These are phyloP conservation scores for Bugulina stolonifera DNA, from an alignment of 2,888 invertebrate genomes.

Conservation along the genomic window DNA sequence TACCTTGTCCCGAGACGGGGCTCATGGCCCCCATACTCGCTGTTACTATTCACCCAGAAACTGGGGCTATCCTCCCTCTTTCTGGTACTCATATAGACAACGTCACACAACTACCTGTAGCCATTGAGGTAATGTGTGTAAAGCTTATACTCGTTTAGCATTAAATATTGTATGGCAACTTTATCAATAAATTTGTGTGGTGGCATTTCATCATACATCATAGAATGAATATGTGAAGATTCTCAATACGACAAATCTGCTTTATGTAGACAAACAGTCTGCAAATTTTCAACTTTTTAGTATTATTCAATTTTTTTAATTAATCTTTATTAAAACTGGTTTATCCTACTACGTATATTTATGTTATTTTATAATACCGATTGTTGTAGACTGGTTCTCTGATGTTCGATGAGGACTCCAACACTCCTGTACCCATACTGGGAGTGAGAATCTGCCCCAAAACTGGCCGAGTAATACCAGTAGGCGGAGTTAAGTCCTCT, in stretches of 20 bases:
- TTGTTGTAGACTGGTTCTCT: conserved; percentile 36
- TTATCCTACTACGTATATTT: too few relatives aligned
- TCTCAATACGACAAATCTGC: too few relatives aligned
- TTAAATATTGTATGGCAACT: too few relatives aligned
- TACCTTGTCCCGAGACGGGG: conserved; percentile 43
- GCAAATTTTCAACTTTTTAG: too few relatives aligned
- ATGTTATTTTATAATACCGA: neutral
- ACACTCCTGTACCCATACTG: conserved; percentile 45
- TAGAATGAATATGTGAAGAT: too few relatives aligned
- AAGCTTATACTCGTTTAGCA: too few relatives aligned
- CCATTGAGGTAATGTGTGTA: conserved; percentile 45
- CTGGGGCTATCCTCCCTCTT: conserved; percentile 43
- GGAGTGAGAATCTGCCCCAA: conserved; percentile 41
- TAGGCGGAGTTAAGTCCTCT: conserved; percentile 40
- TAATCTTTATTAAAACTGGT: too few relatives aligned
- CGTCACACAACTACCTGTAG: conserved; percentile 45
- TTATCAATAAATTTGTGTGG: too few relatives aligned
- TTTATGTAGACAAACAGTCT: too few relatives aligned
- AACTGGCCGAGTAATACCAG: conserved; percentile 44
- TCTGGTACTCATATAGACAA: conserved; percentile 48
- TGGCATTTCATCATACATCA: too few relatives aligned
- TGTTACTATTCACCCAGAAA: conserved; percentile 46
- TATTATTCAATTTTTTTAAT: too few relatives aligned
- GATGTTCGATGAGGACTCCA: conserved; percentile 45
- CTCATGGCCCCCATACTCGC: conserved; percentile 48